These are phyloP conservation scores for Chrysocyon brachyurus DNA, from an alignment of 2,797 vertebrate species.

Conservation along the genomic window DNA sequence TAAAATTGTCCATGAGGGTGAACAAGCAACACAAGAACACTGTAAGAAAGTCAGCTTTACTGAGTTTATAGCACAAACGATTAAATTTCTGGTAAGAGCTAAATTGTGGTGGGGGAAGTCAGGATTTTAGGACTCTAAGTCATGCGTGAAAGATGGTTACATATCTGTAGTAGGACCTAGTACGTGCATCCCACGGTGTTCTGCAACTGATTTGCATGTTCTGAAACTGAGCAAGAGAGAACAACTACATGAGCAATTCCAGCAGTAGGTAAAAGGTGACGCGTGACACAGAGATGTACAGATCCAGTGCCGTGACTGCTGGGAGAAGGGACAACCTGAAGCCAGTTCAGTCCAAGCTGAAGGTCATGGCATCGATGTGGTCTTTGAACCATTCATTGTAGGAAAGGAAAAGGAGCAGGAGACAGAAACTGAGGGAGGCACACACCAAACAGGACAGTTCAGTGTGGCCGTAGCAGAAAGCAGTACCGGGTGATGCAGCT, in stretches of 20 bases:
- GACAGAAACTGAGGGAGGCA: background rate
- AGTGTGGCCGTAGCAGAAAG: background rate
- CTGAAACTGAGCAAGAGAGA: background rate
- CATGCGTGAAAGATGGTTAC: background rate
- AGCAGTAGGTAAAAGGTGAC: conserved; percentile 15
- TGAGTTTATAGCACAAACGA: conserved; percentile 31
- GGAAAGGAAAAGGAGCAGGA: conserved; percentile 23
- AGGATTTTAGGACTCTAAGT: conserved; percentile 9
- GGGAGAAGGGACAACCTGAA: background rate
- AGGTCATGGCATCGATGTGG: background rate
- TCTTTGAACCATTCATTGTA: background rate
- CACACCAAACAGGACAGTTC: background rate
- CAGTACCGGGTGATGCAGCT: background rate
- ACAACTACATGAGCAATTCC: background rate
- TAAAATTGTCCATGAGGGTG: background rate
- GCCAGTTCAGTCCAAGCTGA: background rate
- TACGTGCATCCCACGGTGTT: background rate
- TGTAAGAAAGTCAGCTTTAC: background rate
- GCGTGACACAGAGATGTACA: background rate
- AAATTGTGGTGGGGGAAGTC: background rate
- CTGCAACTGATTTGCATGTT: background rate
- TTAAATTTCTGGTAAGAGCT: background rate
- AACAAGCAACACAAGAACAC: background rate
- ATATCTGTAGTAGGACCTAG: background rate
- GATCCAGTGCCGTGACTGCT: background rate